Evolutionary conservation across 1,140 invertebrate species (phyloP), one percentile per base, ranked within the genome.

Genomic region (Calephelis nemesis): DNA sequence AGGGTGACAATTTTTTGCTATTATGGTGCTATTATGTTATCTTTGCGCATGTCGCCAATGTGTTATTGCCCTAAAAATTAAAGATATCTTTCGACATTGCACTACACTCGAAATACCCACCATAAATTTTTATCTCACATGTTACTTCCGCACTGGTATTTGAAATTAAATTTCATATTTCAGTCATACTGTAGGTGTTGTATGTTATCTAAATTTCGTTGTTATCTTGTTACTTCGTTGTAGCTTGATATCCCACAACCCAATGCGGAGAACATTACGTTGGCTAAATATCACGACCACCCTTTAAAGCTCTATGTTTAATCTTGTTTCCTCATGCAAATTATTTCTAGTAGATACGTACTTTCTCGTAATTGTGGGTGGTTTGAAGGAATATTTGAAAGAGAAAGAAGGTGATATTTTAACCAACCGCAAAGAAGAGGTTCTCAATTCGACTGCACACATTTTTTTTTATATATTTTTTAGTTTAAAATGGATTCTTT

Each of bases 241-340:
- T 76, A 72, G 80, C 76, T 74, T 74, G 75, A 77, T 78, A 83
- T 78, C 78, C 73, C 73, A 70, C 71, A 73, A 70, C 62, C 70
- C 70, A 71, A 75, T 74, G 73, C 73, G 67, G 62, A 63, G 71
- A 74, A 74, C 74, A 73, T 74, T 74, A 76, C 68, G 67, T 64
- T 68, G 64, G 62, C 71, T 63, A 72, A 75, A 69, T 77, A 78
- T 74, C 58, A 72, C 69, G 79, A 74, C 78, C 79, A 84, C 81
- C 81, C 76, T 73, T 69, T 72, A 76, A 71, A 72, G 71, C 78
- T 73, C 75, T 73, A 64, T 69, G 71, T 68, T 76, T 83, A 82
- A 82, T 85, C 81, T 77, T 58, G 70, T 72, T 87, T 87, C 82
- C 85, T 83, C 66, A 85, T 85, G 84, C 82, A 87, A 85, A 85